phyloP scores from a whole-genome alignment of 2,113 vertebrate genomes.

The Damaliscus lunatus region DNA sequence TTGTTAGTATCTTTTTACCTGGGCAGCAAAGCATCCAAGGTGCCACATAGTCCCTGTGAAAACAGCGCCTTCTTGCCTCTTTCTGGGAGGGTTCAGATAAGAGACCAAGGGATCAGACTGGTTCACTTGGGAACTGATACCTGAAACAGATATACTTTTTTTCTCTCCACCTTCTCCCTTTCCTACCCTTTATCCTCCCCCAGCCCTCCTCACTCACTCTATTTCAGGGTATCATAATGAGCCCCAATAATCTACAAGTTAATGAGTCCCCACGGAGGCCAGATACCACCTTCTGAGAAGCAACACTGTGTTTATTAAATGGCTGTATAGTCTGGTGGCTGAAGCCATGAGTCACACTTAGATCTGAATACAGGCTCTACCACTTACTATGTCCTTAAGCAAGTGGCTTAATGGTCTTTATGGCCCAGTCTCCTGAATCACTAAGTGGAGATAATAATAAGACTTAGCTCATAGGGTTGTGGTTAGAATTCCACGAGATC shows the following conservation, averaged over 20 bases:
- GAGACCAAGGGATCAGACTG: background rate
- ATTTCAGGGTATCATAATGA: background rate
- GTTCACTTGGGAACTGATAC: background rate
- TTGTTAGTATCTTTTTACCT: background rate
- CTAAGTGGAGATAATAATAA: constrained; percentile 22
- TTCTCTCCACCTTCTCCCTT: background rate
- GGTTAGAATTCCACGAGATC: constrained; percentile 19
- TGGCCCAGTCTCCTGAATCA: background rate
- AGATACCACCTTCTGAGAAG: background rate
- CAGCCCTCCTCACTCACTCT: background rate
- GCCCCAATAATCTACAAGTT: background rate
- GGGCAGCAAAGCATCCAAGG: background rate
- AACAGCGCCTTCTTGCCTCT: background rate
- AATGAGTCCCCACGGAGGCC: background rate
- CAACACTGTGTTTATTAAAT: background rate
- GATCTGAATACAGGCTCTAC: background rate
- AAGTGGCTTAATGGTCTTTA: background rate
- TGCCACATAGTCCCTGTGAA: background rate
- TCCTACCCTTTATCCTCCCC: background rate
- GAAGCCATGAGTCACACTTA: background rate
- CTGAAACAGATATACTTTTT: background rate
- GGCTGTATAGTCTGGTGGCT: background rate
- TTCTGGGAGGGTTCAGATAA: background rate
- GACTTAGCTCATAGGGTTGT: background rate
- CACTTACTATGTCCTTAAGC: background rate